These are phyloP conservation scores for Pangasius djambal DNA, from an alignment of 2,797 vertebrate genomes.

Conservation along the genomic window DNA sequence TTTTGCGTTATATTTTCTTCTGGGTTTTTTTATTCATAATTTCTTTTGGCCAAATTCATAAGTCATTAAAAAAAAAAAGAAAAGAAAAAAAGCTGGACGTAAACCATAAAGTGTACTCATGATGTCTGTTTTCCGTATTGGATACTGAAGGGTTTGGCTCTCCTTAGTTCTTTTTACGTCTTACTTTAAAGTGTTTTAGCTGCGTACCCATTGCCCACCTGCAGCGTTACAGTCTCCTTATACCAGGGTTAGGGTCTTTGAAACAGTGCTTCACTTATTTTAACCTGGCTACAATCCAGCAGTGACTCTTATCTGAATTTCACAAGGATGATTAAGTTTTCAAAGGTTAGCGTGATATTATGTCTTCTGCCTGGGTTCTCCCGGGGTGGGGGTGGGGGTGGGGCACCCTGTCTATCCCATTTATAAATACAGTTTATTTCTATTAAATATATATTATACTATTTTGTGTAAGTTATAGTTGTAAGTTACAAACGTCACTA, in stretches of 20 bases:
- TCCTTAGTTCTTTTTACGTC: not conserved
- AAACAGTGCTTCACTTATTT: conserved; percentile 48
- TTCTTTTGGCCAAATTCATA: not conserved
- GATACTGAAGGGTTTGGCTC: not conserved
- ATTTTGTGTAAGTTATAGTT: not conserved
- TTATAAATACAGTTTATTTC: not conserved
- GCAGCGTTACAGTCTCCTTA: conserved; percentile 36
- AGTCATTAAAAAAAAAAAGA: not conserved
- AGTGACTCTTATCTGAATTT: conserved; percentile 34
- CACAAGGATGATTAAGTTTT: conserved; percentile 38
- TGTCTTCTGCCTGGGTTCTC: not conserved
- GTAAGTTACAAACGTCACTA: not conserved
- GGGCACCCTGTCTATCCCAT: not conserved
- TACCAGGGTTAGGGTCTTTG: not conserved
- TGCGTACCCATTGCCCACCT: conserved; percentile 18
- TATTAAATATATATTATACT: not conserved
- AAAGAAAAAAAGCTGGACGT: not conserved
- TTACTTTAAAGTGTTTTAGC: conserved; percentile 20
- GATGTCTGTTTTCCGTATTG: not conserved
- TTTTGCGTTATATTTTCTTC: not conserved
- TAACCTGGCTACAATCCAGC: conserved; percentile 39
- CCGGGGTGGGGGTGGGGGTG: accelerated
- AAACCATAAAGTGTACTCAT: not conserved
- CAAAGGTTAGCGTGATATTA: conserved; percentile 25
- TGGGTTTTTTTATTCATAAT: not conserved